Evolutionary conservation across 2,113 vertebrate genomes (phyloP).

Genomic region (Scartelaos histophorus): DNA sequence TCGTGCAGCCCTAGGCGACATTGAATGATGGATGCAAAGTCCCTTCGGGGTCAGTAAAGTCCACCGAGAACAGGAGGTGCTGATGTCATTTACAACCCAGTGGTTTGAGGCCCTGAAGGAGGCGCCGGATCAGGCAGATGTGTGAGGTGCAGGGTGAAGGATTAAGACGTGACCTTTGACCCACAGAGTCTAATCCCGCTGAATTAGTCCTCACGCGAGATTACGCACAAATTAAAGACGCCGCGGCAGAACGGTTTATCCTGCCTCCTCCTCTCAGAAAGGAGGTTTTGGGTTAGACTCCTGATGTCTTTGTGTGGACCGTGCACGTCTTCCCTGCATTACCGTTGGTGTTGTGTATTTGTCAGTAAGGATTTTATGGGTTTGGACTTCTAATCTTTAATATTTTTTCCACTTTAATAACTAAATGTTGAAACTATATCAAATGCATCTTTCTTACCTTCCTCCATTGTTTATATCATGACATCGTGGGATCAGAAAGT

Average conservation of each 20-base stretch:
- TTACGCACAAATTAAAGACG: conserved; percentile 1
- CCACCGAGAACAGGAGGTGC: not conserved
- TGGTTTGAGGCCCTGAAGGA: not conserved
- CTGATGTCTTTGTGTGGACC: not conserved
- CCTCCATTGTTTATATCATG: conserved; percentile 57
- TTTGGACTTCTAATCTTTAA: not conserved
- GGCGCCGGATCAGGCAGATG: conserved; percentile 13
- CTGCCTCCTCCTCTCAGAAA: not conserved
- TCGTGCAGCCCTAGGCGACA: too few relatives aligned
- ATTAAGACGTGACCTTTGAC: conserved; percentile 22
- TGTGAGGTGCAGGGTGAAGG: conserved; percentile 1
- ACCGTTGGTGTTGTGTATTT: not conserved
- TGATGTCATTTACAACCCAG: not conserved
- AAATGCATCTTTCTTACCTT: conserved; percentile 38
- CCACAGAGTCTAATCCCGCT: conserved; percentile 16
- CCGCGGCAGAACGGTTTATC: not conserved
- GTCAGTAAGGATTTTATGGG: not conserved
- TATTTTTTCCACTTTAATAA: too few relatives aligned
- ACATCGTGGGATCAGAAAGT: conserved; percentile 8
- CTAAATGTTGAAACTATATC: too few relatives aligned
- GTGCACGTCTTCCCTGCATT: too few relatives aligned
- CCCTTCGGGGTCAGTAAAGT: too few relatives aligned
- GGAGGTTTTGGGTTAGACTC: not conserved
- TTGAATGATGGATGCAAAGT: too few relatives aligned
- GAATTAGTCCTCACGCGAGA: conserved; percentile 24